Evolutionary conservation across 2,797 vertebrate genomes (phyloP), one percentile per base, ranked within the genome.

Genomic region (Enteromius fasciolatus): DNA sequence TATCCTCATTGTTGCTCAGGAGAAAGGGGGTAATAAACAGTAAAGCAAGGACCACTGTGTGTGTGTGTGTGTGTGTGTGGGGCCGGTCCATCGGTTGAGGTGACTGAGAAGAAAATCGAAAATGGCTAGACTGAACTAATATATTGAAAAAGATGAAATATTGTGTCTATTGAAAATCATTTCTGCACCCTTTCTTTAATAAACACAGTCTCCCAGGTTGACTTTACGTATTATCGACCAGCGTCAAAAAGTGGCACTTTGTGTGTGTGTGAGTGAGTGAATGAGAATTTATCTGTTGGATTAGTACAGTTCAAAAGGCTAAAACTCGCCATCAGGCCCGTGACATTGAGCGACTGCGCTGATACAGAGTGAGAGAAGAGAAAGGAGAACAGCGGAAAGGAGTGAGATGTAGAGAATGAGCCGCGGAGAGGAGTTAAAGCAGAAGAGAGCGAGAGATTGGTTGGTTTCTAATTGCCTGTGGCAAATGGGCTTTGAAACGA

Each of bases 401-500:
- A 79, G 61, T 44, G 46, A 59, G 54, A 67, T 14, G 7, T 73
- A 57, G 66, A 66, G 41, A 79, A 63, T 50, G 76, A 74, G 59
- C 46, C 17, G 17, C 61, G 41, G 72, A 68, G 63, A n/a, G 52
- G 73, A 78, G 61, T 72, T 28, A 68, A 52, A 67, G 48, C 54
- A 39, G 68, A 54, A 74, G 67, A 74, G 52, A 83, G 64, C 67
- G 20, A 82, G 84, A 84, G 81, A 81, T 81, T 59, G 76, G 76
- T 78, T 46, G 80, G 44, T 83, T 67, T 83, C 72, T 84, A 84
- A 87, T 84, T 84, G 84, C 61, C 50, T 84, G 82, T 84, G 50
- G 84, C 76, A 84, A 87, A 84, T 83, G 80, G 73, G 74, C 82
- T 84, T 86, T 80, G 67, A 84, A 81, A 84, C 57, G 79, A 86